These are phyloP conservation scores for Carapus acus DNA, from an alignment of 2,797 vertebrate genomes.

Conservation along the genomic window DNA sequence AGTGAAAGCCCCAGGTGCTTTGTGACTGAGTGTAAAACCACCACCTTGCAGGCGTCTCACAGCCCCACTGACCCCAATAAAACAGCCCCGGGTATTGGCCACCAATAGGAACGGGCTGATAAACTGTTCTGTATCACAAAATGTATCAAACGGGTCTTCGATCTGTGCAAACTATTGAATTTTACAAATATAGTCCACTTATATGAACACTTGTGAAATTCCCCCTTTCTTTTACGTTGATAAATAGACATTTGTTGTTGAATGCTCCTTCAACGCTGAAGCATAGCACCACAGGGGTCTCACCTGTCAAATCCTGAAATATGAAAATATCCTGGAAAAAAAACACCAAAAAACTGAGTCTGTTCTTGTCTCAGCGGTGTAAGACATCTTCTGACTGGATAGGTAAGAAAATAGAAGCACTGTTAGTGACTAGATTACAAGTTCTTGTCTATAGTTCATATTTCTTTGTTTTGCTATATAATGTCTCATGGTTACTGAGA, in stretches of 20 bases:
- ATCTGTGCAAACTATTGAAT: slow-evolving; percentile 79
- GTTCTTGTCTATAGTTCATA: slow-evolving; percentile 63
- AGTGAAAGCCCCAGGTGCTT: slow-evolving; percentile 74
- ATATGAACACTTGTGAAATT: slow-evolving; percentile 82
- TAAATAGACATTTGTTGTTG: slow-evolving; percentile 63
- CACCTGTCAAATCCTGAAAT: slow-evolving; percentile 59
- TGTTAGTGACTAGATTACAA: slow-evolving; percentile 78
- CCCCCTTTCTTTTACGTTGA: slow-evolving; percentile 75
- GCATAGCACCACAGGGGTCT: slow-evolving; percentile 71
- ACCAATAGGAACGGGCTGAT: slow-evolving; percentile 37
- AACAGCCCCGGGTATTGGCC: slow-evolving; percentile 36
- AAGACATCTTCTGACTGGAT: slow-evolving; percentile 78
- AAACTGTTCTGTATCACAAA: slow-evolving; percentile 61
- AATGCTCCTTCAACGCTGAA: slow-evolving; percentile 54
- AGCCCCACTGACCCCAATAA: too few species aligned
- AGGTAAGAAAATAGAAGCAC: slow-evolving; percentile 75
- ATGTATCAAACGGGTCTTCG: slow-evolving; percentile 68
- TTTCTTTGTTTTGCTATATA: slow-evolving; percentile 48
- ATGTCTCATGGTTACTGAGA: slow-evolving; percentile 54
- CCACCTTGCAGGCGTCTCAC: slow-evolving; percentile 47
- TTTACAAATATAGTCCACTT: slow-evolving; percentile 84
- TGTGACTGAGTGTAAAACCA: slow-evolving; percentile 58
- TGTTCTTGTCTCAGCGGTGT: slow-evolving; percentile 80
- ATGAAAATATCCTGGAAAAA: slow-evolving; percentile 70
- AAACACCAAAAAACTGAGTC: slow-evolving; percentile 51